Conservation (phyloP, 2,797 vertebrate genomes). For the Argyrosomus regius region DNA sequence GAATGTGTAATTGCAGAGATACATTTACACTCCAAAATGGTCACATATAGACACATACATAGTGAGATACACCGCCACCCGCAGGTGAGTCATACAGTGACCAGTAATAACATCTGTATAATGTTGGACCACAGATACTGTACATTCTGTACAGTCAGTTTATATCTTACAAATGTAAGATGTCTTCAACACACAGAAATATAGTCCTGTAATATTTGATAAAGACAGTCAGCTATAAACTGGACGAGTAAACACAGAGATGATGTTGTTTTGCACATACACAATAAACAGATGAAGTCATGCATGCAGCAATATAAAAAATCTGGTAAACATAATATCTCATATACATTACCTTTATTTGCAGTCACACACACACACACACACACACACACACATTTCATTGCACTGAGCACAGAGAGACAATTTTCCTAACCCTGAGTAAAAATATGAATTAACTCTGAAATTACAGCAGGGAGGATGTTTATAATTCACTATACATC, state of each 20-base stretch:
- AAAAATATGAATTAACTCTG: conserved; percentile 51
- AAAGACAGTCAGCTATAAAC: conserved; percentile 2
- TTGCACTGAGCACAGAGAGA: not conserved
- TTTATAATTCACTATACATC: conserved; percentile 65
- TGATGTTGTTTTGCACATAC: not conserved
- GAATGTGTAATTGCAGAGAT: conserved; percentile 22
- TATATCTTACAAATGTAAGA: not conserved
- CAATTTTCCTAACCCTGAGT: conserved; percentile 40
- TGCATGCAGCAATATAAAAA: conserved; percentile 25
- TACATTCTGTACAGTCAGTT: not conserved
- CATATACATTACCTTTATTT: conserved; percentile 17
- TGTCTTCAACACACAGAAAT: not conserved
- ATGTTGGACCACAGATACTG: not conserved
- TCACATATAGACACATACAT: not conserved
- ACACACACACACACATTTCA: not conserved
- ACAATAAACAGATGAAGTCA: conserved; percentile 44
- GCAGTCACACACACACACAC: conserved; percentile 16
- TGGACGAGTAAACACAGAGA: conserved; percentile 4
- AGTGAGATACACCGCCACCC: conserved; percentile 56
- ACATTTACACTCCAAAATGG: not conserved
- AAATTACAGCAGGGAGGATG: conserved; percentile 49
- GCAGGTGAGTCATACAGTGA: conserved; percentile 31
- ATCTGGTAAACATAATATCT: conserved; percentile 13
- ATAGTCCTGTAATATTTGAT: not conserved
- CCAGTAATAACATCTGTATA: not conserved